A percentile compares a stretch with the other conserved stretches of the same genome.
Evolutionary conservation across 2,888 invertebrate genomes (phyloP).

Genomic region (Brassicogethes aeneus): DNA sequence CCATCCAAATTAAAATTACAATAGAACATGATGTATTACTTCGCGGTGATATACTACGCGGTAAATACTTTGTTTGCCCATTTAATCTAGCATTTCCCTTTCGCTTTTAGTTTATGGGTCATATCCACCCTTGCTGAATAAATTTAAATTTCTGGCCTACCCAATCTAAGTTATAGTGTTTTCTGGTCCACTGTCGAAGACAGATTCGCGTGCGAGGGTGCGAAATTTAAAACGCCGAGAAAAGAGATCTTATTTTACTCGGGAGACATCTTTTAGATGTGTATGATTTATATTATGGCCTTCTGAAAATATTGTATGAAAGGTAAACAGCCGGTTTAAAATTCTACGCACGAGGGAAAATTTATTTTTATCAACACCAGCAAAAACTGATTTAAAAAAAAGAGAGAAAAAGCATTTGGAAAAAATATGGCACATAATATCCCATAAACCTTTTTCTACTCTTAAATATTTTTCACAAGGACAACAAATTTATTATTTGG

Average conservation of each 20-base stretch:
- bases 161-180: background rate
- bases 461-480: too few relatives aligned
- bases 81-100: background rate
- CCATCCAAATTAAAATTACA: background rate
- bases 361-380: background rate
- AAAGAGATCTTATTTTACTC: conserved; percentile 1
- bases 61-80: background rate
- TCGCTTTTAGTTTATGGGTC: background rate
- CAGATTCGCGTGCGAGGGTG: background rate
- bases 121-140: background rate
- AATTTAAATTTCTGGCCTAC: background rate
- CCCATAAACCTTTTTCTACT: too few relatives aligned
- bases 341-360: background rate
- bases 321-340: background rate
- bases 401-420: too few relatives aligned
- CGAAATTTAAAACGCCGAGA: background rate
- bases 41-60: background rate
- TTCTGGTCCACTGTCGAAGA: background rate
- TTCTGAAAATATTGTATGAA: background rate
- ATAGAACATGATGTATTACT: background rate
- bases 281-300: background rate
- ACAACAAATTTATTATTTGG: too few relatives aligned
- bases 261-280: background rate
- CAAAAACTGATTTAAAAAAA: background rate
- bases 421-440: too few relatives aligned